Evolutionary conservation across 1,140 invertebrate genomes (phyloP), one percentile per base, ranked within the genome.

Genomic region (Oreohelix idahoensis): DNA sequence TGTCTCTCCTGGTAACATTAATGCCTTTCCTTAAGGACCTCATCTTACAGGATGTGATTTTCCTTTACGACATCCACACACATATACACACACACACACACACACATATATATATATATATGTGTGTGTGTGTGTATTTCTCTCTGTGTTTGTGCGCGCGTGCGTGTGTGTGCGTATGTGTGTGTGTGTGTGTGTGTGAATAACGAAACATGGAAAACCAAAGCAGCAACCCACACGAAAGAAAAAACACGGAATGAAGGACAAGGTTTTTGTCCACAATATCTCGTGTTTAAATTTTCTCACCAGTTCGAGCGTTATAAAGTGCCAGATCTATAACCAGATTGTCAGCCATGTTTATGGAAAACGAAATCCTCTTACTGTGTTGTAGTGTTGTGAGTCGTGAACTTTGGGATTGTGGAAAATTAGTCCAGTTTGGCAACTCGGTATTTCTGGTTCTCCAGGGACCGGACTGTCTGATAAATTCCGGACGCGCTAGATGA

Each of bases 341-440:
- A 66, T 66, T 66, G 63, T 11, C n/a, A 23, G 29, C 63, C 63
- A 66, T 66, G 63, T 66, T 66, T 66, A 66, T 32, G 29, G 29
- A 66, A 66, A 66, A 66, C 29, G 8, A 66, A 66, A 66, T 66
- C 63, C 63, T 66, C 63, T 66, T 32, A 66, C n/a, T 66, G 63
- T 66, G 20, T 66, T 66, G 63, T 32, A 66, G 63, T 23, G 63
- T 66, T 66, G 20, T 10, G 1, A 66, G n/a, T 66, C 8, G 5
- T 32, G 63, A 32, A 32, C 63, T 66, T 66, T 2, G n/a, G 29
- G 32, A 17, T 8, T 32, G 42, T 10, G 63, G 63, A n/a, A 66
- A 29, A 66, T 66, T 66, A 66, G 63, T 35, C n/a, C n/a, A 66
- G n/a, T 4, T 17, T 29, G 63, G 8, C n/a, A 66, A 66, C n/a